Percentiles rank a stretch among this genome's conserved stretches.
Conservation (phyloP, 2,797 vertebrate species). For the Sebastes umbrosus region DNA sequence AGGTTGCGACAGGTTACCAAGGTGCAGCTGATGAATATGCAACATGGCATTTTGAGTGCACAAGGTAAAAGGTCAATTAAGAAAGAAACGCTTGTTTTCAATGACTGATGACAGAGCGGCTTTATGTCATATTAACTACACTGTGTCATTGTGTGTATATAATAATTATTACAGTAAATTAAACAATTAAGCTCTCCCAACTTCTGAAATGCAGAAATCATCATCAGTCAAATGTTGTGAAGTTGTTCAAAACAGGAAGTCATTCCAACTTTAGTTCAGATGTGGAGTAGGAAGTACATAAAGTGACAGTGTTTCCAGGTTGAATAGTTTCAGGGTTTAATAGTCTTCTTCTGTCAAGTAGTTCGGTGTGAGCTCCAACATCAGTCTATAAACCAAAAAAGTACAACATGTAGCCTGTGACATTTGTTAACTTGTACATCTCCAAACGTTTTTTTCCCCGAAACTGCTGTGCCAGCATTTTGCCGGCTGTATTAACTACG, state of each 20-base stretch:
- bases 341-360: too few species aligned
- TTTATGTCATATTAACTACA: not conserved
- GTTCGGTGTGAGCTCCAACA: not conserved
- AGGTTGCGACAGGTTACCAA: conserved; percentile 3
- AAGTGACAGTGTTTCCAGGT: not conserved
- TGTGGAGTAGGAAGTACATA: not conserved
- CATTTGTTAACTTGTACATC: not conserved
- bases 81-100: conserved; percentile 4
- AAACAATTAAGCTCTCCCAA: not conserved
- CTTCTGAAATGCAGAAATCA: not conserved
- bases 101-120: conserved; percentile 6
- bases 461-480: not conserved
- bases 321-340: not conserved
- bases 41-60: conserved; percentile 8
- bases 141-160: not conserved
- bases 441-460: not conserved
- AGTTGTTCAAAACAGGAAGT: not conserved
- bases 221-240: not conserved
- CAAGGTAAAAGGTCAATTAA: conserved; percentile 6
- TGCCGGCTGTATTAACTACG: not conserved
- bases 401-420: not conserved
- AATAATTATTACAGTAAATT: not conserved
- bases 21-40: conserved; percentile 30
- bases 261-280: not conserved
- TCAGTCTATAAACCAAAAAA: not conserved